A percentile compares a stretch with the other conserved stretches of the same genome.
Evolutionary conservation across 2,888 invertebrate species (phyloP).

Genomic region (Mechanitis messenoides): DNA sequence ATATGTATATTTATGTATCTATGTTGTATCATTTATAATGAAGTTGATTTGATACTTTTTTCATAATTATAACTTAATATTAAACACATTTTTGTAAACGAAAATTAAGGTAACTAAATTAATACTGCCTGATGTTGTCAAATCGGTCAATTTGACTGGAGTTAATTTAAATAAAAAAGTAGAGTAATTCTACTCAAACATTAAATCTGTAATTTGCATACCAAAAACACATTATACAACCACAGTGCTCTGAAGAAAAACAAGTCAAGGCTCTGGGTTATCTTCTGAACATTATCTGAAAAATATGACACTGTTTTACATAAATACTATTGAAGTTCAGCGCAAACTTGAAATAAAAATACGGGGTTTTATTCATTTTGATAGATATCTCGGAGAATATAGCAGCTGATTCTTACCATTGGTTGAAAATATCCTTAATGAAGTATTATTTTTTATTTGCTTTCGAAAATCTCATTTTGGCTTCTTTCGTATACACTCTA

Average conservation of each 20-base stretch:
- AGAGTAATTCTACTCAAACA: not conserved
- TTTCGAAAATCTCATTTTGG: too few species aligned
- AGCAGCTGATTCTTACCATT: not conserved
- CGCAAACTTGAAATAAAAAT: too few species aligned
- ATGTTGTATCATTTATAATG: too few species aligned
- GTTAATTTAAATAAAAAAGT: not conserved
- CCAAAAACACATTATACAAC: not conserved
- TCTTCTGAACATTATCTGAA: constrained; percentile 5
- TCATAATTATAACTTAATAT: too few species aligned
- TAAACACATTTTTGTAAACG: too few species aligned
- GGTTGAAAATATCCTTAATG: not conserved
- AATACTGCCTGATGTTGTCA: too few species aligned
- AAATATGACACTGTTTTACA: constrained; percentile 3
- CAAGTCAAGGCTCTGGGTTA: not conserved
- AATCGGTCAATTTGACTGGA: too few species aligned
- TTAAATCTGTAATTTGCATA: not conserved
- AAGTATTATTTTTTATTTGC: too few species aligned
- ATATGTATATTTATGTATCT: too few species aligned
- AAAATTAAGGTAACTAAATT: too few species aligned
- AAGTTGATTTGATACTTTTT: too few species aligned
- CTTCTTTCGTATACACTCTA: too few species aligned
- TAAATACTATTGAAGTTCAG: not conserved
- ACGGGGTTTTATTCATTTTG: not conserved
- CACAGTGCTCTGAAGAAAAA: not conserved
- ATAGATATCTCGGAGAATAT: not conserved